Evolutionary conservation across 2,888 invertebrate genomes (phyloP), one percentile per base, ranked within the genome.

Genomic region (Serrognathus titanus): DNA sequence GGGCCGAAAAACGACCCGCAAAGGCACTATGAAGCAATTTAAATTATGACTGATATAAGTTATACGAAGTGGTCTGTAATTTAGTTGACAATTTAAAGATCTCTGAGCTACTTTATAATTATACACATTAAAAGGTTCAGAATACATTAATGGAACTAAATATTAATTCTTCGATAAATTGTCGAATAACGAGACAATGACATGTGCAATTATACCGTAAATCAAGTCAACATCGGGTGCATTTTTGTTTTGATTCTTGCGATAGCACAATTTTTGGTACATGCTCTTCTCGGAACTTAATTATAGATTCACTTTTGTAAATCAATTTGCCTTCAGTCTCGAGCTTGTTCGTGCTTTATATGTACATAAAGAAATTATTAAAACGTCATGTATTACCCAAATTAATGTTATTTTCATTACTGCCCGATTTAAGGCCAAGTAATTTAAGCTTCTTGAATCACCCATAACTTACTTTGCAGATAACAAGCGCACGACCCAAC

Each of bases 71-170:
- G 45, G 46, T 45, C 50, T 59, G 51, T 59, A 59, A 59, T 59
- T 59, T 59, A 52, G 55, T 59, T 59, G 59, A 59, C 58, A 59
- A 59, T 59, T 59, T 59, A 59, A 55, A 53, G 59, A 57, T 58
- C 51, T 58, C 45, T 50, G 39, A 8, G 53, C 53, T 58, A 51
- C 58, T 58, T 54, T 58, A 53, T 57, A 58, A 58, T 58, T 58
- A 58, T 51, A 43, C 36, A 47, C 56, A 47, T 52, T 35, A 47
- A 48, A 56, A 55, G 45, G 8, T 49, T 55, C 54, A 41, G 51
- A 51, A 51, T 56, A 51, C 47, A 48, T 56, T 55, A 55, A 56
- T 51, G 40, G 36, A 37, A 47, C 51, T 51, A 56, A 55, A 55
- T 51, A 47, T 56, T 56, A 56, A 51, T 56, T 56, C 47, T 55